Conservation (phyloP, 1,140 invertebrate species). For the Aradophagus sp. region DNA sequence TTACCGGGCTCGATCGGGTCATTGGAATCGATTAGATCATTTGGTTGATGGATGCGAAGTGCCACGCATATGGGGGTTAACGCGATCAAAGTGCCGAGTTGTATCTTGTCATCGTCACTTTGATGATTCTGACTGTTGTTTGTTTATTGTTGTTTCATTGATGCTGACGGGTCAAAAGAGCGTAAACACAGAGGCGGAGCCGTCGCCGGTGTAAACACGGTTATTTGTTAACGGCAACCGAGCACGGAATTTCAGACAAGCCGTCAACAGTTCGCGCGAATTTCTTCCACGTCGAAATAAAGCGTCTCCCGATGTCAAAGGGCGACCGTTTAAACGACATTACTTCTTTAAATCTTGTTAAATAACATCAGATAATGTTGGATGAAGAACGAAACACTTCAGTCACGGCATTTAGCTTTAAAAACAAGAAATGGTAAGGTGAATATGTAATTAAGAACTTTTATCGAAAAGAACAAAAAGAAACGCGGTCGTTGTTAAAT, state of each 20-base stretch:
- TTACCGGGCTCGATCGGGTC: neutral
- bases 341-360: too few species aligned
- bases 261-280: too few species aligned
- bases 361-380: too few species aligned
- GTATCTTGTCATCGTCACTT: conserved; percentile 46
- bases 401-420: too few species aligned
- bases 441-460: too few species aligned
- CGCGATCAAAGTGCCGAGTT: conserved; percentile 49
- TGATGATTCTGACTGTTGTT: conserved; percentile 54
- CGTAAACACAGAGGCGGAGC: conserved; percentile 10
- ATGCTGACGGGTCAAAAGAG: conserved; percentile 14
- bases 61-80: conserved; percentile 34
- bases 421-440: too few species aligned
- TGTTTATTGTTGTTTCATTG: conserved; percentile 57
- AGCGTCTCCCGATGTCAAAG: too few species aligned
- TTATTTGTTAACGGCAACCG: conserved; percentile 10
- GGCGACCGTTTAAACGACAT: too few species aligned
- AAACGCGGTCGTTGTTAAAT: too few species aligned
- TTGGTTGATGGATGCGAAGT: conserved; percentile 26
- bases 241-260: conserved; percentile 17
- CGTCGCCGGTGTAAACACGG: conserved; percentile 14
- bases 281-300: neutral
- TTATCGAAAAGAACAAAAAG: too few species aligned
- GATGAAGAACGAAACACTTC: too few species aligned
- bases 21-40: conserved; percentile 12